Base-by-base conservation (phyloP, 2,797 vertebrate species). In the Galaxias olidus region DNA sequence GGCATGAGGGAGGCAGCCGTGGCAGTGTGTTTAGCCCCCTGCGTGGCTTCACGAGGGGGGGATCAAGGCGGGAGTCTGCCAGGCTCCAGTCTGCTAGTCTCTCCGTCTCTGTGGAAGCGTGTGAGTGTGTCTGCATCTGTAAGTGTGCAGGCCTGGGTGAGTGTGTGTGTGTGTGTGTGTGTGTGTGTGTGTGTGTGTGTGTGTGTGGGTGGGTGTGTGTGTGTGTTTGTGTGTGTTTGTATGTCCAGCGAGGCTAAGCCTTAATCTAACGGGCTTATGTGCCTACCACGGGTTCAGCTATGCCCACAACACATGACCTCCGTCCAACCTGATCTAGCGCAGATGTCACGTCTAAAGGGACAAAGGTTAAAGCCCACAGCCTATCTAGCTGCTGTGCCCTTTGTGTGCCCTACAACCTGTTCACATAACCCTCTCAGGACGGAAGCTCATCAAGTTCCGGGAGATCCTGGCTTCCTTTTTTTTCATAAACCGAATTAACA, bases 251-350 rank as follows among this genome's bases (percentile, higher is more conserved):
- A 79, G 79, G 89, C 87, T 87, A 85, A 87, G 85, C 76, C 72
- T 59, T 79, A 87, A 90, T 88, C 84, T 76, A 82, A 79, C 61
- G 69, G 66, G 78, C 81, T 90, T 86, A 84, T 81, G 81, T 76
- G 82, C 62, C 50, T 75, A 67, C 80, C 78, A 66, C 69, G 79
- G 74, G 70, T 84, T 80, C 15, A 20, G 75, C 59, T 77, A 82
- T 85, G 78, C 85, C 83, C 78, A 73, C 72, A 83, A n/a, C 70
- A 76, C 71, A 61, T 18, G 61, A 73, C 74, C 46, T 56, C 61
- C 75, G 71, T 80, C 72, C 77, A 6, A 30, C 6, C 30, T 2
- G 30, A 30, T 30, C 30, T 2, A 30, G 30, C 30, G 6, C 30
- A 30, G 30, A 30, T 30, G 30, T 30, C 30, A 30, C 30, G n/a